A percentile compares a stretch with the other conserved stretches of the same genome.
phyloP scores from a whole-genome alignment of 2,888 invertebrate genomes.

The Andrena trimmerana region DNA sequence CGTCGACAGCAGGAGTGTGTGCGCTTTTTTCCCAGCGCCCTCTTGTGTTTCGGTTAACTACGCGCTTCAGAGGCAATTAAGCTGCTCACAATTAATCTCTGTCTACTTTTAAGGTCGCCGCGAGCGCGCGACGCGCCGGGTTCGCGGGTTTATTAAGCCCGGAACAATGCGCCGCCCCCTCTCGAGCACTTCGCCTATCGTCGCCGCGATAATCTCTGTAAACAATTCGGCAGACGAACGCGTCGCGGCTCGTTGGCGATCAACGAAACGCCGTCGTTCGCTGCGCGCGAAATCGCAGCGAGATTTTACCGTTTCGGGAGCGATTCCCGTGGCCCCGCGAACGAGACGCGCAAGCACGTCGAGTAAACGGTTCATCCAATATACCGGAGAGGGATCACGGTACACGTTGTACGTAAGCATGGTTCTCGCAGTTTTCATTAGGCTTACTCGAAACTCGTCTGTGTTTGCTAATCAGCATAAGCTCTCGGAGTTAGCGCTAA shows the following conservation, averaged over 20 bases:
- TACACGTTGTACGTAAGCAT: not conserved
- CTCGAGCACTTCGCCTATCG: not conserved
- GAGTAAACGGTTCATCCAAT: not conserved
- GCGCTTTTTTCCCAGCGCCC: constrained; percentile 8
- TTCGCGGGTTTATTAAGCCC: constrained; percentile 1
- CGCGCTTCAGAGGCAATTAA: constrained; percentile 43
- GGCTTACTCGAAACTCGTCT: constrained; percentile 7
- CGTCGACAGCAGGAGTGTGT: constrained; percentile 1
- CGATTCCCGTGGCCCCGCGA: not conserved
- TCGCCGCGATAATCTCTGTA: not conserved
- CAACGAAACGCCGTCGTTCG: not conserved
- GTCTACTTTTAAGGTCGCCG: constrained; percentile 13
- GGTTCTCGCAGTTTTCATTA: constrained; percentile 42
- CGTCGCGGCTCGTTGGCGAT: not conserved
- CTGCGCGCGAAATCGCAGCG: not conserved
- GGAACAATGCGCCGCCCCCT: not conserved
- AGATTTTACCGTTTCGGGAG: not conserved
- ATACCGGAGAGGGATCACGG: not conserved
- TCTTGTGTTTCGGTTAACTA: constrained; percentile 45
- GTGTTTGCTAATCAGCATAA: constrained; percentile 48
- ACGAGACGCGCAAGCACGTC: not conserved
- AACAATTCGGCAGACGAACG: not conserved
- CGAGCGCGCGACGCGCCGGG: not conserved
- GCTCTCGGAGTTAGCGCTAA: constrained; percentile 25
- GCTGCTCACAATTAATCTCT: constrained; percentile 47